Conservation (phyloP, 2,113 vertebrate species). For the Lipotes vexillifer region DNA sequence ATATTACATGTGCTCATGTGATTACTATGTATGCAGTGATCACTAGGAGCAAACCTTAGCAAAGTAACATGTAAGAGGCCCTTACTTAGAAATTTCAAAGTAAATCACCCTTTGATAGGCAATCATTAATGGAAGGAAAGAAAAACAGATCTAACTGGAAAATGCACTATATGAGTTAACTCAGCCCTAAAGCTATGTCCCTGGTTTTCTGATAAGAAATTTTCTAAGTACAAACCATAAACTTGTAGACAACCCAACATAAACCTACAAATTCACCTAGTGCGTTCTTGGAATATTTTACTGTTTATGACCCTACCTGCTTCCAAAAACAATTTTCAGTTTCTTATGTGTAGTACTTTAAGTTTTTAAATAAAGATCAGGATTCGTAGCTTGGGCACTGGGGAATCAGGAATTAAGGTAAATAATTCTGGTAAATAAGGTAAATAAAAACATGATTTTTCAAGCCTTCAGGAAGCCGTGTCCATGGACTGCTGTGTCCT, state of each 20-base stretch:
- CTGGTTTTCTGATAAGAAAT: neutral
- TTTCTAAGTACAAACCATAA: neutral
- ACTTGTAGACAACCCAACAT: neutral
- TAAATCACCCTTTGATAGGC: neutral
- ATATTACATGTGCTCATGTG: conserved; percentile 48
- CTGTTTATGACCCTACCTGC: neutral
- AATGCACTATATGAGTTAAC: neutral
- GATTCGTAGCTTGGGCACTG: neutral
- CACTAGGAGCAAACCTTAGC: neutral
- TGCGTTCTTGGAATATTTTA: neutral
- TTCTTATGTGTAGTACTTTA: neutral
- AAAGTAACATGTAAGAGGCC: neutral
- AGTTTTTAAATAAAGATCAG: neutral
- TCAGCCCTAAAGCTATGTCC: neutral
- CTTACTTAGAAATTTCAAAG: neutral
- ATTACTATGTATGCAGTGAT: neutral
- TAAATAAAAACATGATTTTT: neutral
- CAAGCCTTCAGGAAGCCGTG: neutral
- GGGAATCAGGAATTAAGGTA: neutral
- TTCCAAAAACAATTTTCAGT: neutral
- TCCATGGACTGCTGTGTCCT: neutral
- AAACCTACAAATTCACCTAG: neutral
- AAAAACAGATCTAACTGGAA: neutral
- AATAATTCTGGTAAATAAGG: neutral
- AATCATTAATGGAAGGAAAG: neutral